Evolutionary conservation across 2,888 invertebrate genomes (phyloP).

Genomic region (Lathronympha strigana): DNA sequence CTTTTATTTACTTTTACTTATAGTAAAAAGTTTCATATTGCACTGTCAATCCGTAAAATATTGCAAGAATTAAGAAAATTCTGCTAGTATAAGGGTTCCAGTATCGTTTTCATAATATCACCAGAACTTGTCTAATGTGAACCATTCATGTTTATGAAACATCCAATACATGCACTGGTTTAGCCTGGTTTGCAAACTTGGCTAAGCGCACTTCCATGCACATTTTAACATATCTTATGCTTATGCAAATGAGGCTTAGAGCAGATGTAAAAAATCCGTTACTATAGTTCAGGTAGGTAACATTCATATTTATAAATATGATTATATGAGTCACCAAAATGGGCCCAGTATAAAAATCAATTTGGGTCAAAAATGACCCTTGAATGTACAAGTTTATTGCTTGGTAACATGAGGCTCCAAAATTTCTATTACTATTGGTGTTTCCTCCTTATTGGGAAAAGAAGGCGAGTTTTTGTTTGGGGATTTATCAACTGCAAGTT

Average conservation of each 20-base stretch:
- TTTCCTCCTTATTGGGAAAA: conserved; percentile 30
- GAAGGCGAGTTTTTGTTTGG: conserved; percentile 27
- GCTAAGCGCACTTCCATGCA: conserved; percentile 34
- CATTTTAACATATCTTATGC: conserved; percentile 33
- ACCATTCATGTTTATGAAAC: conserved; percentile 31
- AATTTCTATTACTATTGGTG: conserved; percentile 34
- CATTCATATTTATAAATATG: conserved; percentile 23
- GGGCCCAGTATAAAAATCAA: conserved; percentile 23
- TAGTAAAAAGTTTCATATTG: conserved; percentile 80
- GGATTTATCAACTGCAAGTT: conserved; percentile 18
- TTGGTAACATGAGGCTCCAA: conserved; percentile 30
- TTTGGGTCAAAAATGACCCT: conserved; percentile 23
- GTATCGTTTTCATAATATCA: conserved; percentile 37
- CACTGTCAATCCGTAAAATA: conserved; percentile 71
- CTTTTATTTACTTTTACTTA: conserved; percentile 69
- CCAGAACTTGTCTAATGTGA: conserved; percentile 38
- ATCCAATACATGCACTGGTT: conserved; percentile 26
- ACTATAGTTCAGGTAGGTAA: conserved; percentile 34
- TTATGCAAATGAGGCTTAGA: conserved; percentile 33
- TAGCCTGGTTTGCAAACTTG: conserved; percentile 35
- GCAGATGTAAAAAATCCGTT: conserved; percentile 38
- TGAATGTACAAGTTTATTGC: conserved; percentile 38
- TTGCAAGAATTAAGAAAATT: conserved; percentile 55
- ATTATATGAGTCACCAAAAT: conserved; percentile 19
- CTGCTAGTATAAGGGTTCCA: conserved; percentile 44